Conservation (phyloP, 2,888 invertebrate species). For the Psylliodes chrysocephalus region DNA sequence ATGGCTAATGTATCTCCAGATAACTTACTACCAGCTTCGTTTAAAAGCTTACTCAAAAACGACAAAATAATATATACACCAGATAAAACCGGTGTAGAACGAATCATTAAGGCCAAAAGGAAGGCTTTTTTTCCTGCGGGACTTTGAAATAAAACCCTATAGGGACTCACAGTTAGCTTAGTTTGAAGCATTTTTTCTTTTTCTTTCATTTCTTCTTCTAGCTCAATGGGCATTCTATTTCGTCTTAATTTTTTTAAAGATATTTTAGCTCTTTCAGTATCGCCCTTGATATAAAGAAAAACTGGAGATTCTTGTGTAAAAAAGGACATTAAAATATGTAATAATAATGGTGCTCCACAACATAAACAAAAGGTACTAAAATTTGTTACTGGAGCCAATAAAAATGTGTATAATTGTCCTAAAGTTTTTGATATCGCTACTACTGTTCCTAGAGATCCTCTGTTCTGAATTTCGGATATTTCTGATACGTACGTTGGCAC, state of each 20-base stretch:
- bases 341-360: neutral
- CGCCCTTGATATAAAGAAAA: neutral
- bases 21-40: constrained; percentile 72
- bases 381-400: neutral
- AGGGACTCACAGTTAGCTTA: neutral
- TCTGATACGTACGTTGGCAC: constrained; percentile 4
- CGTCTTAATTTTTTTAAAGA: constrained; percentile 1
- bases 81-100: constrained; percentile 60
- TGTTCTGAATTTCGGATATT: constrained; percentile 1
- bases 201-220: neutral
- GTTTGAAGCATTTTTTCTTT: neutral
- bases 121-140: neutral
- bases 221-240: constrained; percentile 20
- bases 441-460: neutral
- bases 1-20: neutral
- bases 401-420: neutral
- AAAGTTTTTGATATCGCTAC: neutral
- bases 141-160: neutral
- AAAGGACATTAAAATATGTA: neutral
- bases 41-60: constrained; percentile 77
- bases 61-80: constrained; percentile 83
- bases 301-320: constrained; percentile 12
- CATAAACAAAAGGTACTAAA: neutral
- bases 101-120: neutral
- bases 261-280: neutral